Evolutionary conservation across 2,797 vertebrate genomes (phyloP).

Genomic region (Notamacropus eugenii): DNA sequence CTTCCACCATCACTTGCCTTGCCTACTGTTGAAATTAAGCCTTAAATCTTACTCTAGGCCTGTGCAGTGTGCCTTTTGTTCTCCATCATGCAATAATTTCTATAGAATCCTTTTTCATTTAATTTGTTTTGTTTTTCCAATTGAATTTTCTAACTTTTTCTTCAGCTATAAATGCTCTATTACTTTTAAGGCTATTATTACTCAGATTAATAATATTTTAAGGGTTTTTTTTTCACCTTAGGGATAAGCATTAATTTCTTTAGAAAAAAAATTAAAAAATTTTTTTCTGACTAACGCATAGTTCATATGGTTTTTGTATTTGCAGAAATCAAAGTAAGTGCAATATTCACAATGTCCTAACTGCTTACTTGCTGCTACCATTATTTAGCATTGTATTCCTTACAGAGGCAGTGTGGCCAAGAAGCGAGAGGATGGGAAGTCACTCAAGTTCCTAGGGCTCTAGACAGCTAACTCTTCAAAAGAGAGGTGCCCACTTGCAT

Average conservation of each 20-base stretch:
- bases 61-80: constrained; percentile 7
- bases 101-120: background rate
- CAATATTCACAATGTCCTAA: background rate
- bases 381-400: background rate
- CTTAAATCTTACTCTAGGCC: background rate
- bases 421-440: background rate
- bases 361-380: background rate
- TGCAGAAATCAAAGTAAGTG: background rate
- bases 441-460: background rate
- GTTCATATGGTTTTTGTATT: constrained; percentile 5
- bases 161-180: background rate
- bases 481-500: background rate
- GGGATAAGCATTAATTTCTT: constrained; percentile 9
- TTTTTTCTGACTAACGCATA: background rate
- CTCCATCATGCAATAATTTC: constrained; percentile 6
- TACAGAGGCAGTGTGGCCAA: background rate
- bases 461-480: background rate
- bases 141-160: background rate
- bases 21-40: constrained; percentile 22
- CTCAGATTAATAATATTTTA: constrained; percentile 1
- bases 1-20: background rate
- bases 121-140: background rate
- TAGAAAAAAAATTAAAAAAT: constrained; percentile 10
- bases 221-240: background rate
- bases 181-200: background rate